A percentile compares a stretch with the other conserved stretches of the same genome.
Conservation (phyloP, 1,140 invertebrate genomes). For the Myzus persicae region DNA sequence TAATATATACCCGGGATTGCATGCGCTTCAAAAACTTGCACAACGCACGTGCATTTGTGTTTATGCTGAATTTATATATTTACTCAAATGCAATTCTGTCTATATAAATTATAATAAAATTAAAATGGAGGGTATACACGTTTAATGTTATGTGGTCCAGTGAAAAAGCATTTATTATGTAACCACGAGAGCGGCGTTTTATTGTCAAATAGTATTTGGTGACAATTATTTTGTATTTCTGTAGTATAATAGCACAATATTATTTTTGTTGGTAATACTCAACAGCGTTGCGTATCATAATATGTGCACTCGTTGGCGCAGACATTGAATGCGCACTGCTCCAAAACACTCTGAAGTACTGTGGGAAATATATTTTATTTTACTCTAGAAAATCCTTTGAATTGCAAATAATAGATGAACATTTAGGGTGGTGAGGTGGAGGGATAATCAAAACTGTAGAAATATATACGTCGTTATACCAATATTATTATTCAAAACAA, state of each 20-base stretch:
- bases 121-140: neutral
- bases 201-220: neutral
- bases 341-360: neutral
- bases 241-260: neutral
- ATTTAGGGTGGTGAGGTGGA: no score
- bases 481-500: neutral
- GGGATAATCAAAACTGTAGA: neutral
- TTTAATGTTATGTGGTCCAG: neutral
- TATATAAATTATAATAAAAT: neutral
- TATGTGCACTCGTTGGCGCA: neutral
- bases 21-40: neutral
- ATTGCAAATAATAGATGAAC: neutral
- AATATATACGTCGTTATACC: neutral
- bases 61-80: neutral
- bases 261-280: neutral
- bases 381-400: neutral
- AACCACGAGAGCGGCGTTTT: neutral
- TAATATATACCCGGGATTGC: neutral
- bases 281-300: neutral
- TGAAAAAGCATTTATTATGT: neutral
- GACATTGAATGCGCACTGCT: neutral
- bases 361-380: neutral
- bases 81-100: neutral
- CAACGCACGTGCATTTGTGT: neutral
- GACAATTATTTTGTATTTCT: neutral